phyloP scores from a whole-genome alignment of 2,888 invertebrate genomes.

The Dioctria linearis region DNA sequence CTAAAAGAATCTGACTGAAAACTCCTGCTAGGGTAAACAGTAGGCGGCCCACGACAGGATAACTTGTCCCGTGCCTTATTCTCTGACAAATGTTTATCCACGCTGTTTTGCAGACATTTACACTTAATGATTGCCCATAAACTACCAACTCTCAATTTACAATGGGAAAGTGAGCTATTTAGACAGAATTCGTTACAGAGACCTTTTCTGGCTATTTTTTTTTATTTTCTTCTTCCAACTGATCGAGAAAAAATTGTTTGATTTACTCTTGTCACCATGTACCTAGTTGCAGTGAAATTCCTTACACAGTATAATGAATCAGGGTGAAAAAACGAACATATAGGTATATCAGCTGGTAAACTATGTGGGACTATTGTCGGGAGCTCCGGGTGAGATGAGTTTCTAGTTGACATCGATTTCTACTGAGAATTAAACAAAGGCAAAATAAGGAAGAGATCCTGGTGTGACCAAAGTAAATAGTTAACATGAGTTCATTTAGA shows the following conservation, averaged over 20 bases:
- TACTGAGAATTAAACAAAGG: slow-evolving; percentile 38
- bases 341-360: slow-evolving; percentile 19
- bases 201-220: neutral
- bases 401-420: slow-evolving; percentile 27
- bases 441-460: slow-evolving; percentile 36
- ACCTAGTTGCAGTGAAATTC: slow-evolving; percentile 32
- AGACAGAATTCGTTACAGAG: slow-evolving; percentile 53
- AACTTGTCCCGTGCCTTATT: slow-evolving; percentile 48
- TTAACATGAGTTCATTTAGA: slow-evolving; percentile 8
- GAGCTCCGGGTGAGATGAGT: slow-evolving; percentile 52
- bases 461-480: slow-evolving; percentile 27
- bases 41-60: slow-evolving; percentile 29
- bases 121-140: slow-evolving; percentile 56
- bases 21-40: slow-evolving; percentile 25
- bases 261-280: slow-evolving; percentile 41
- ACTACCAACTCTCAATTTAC: slow-evolving; percentile 53
- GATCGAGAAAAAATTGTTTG: neutral
- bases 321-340: slow-evolving; percentile 5
- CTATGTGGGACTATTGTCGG: slow-evolving; percentile 34
- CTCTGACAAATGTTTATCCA: slow-evolving; percentile 46
- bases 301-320: neutral
- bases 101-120: slow-evolving; percentile 54
- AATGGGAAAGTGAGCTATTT: slow-evolving; percentile 54
- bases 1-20: neutral
- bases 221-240: neutral